These are phyloP conservation scores for Gryon sp. DNA, from an alignment of 1,140 invertebrate species.

Conservation along the genomic window DNA sequence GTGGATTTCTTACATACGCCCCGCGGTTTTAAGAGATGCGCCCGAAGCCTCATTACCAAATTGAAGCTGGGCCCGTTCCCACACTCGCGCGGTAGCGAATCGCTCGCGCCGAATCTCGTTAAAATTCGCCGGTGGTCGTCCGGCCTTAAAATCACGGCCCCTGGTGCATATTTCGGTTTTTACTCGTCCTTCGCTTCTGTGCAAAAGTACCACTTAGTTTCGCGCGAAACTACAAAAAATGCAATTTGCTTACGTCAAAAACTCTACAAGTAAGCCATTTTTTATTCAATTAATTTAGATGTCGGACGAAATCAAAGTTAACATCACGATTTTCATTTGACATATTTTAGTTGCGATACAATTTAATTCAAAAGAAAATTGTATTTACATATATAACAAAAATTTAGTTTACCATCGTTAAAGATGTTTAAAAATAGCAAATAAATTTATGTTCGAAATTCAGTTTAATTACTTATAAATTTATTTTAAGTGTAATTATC, in stretches of 20 bases:
- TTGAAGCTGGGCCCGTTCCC: constrained; percentile 57
- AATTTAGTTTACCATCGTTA: too few relatives aligned
- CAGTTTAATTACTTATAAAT: too few relatives aligned
- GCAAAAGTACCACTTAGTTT: constrained; percentile 45
- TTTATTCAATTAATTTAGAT: too few relatives aligned
- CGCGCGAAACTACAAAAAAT: constrained; percentile 31
- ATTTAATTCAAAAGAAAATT: too few relatives aligned
- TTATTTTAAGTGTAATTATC: too few relatives aligned
- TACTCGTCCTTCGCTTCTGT: constrained; percentile 23
- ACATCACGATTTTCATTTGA: too few relatives aligned
- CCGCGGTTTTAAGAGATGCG: constrained; percentile 46
- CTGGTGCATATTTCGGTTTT: constrained; percentile 37
- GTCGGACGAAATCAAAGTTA: too few relatives aligned
- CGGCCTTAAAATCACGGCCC: constrained; percentile 54
- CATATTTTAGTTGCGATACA: too few relatives aligned
- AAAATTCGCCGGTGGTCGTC: constrained; percentile 62
- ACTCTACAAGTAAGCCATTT: background rate
- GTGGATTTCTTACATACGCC: constrained; percentile 31
- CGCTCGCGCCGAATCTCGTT: constrained; percentile 58
- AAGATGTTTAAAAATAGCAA: too few relatives aligned
- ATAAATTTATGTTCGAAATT: too few relatives aligned
- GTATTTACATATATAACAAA: background rate
- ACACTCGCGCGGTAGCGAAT: constrained; percentile 62
- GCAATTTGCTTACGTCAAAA: constrained; percentile 22
- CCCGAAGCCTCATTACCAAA: constrained; percentile 58